Base-by-base conservation (phyloP, 1,140 invertebrate species). In the Contarinia nasturtii region DNA sequence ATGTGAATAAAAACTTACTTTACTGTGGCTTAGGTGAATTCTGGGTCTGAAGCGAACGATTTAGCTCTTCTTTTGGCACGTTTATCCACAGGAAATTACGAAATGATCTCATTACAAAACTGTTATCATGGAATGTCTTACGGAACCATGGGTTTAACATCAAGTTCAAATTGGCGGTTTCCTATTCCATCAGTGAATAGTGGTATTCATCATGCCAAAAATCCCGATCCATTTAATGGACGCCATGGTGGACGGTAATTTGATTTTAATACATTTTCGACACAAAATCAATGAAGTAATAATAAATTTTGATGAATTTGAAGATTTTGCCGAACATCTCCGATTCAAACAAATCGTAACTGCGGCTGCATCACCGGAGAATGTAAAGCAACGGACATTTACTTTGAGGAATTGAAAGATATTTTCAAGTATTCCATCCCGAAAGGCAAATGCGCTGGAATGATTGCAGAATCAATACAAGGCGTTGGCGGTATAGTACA, bases 21-120 rank as follows among this genome's bases (percentile, higher is more conserved):
- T 76, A 79, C 85, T 14, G 82, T 88, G 17, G 95, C 94, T 63
- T 79, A 96, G 55, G 82, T 90, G 0, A 98, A 98, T 59, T 95
- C 89, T 60, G 93, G 94, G 0, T 92, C 89, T 7, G 94, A 98
- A 69, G 93, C 94, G 0, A 98, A 96, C 63, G 94, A 98, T 61
- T 66, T 98, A 36, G 93, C 93, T 0, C 71, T 92, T 49, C 57
- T 91, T 12, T 73, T 98, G 66, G 84, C 92, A 0, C 71, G 89
- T 52, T 57, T 86, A 0, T 76, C 90, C 57, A 95, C 92, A 0
- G 77, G 79, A 4, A 77, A 84, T 50, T 80, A 78, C 56, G 88
- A 96, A 54, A 72, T 94, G 5, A 66, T 98, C 17, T 85, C 88
- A 0, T 67, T 97, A 10, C 77, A 82, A 55, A 91, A 90, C 66